A percentile compares a stretch with the other conserved stretches of the same genome.
Evolutionary conservation across 2,113 vertebrate genomes (phyloP).

Genomic region (Acrocephalus kingi): DNA sequence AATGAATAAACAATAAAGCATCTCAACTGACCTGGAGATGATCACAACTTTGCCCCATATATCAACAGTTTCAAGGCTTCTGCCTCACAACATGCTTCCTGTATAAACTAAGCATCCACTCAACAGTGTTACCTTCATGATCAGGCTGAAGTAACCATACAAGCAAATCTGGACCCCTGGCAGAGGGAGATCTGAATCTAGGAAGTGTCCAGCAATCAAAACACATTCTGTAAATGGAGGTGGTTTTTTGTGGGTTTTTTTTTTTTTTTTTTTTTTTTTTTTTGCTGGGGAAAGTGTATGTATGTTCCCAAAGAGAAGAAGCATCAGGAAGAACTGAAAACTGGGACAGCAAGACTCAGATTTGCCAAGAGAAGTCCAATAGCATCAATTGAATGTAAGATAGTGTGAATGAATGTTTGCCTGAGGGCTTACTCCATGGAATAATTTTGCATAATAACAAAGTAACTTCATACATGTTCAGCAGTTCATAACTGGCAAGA

Average conservation of each 20-base stretch:
- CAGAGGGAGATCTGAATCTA: not conserved
- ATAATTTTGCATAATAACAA: slow-evolving; percentile 4
- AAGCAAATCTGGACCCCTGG: not conserved
- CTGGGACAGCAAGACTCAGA: not conserved
- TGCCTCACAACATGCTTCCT: not conserved
- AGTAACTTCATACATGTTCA: not conserved
- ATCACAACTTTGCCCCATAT: not conserved
- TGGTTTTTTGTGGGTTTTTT: no score
- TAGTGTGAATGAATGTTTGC: not conserved
- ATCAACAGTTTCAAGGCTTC: not conserved
- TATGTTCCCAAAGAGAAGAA: not conserved
- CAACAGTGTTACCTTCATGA: accelerated
- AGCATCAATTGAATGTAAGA: not conserved
- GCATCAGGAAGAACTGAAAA: not conserved
- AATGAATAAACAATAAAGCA: not conserved
- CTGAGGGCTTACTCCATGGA: not conserved
- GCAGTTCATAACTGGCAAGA: not conserved
- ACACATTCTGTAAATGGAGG: not conserved
- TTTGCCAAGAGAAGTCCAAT: not conserved
- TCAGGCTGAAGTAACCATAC: not conserved
- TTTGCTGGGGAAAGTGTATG: accelerated
- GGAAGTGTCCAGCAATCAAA: not conserved
- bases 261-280: no score
- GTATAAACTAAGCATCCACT: not conserved
- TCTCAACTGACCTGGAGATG: not conserved